Conservation (phyloP, 2,113 vertebrate species). For the Lethenteron camtschaticum region DNA sequence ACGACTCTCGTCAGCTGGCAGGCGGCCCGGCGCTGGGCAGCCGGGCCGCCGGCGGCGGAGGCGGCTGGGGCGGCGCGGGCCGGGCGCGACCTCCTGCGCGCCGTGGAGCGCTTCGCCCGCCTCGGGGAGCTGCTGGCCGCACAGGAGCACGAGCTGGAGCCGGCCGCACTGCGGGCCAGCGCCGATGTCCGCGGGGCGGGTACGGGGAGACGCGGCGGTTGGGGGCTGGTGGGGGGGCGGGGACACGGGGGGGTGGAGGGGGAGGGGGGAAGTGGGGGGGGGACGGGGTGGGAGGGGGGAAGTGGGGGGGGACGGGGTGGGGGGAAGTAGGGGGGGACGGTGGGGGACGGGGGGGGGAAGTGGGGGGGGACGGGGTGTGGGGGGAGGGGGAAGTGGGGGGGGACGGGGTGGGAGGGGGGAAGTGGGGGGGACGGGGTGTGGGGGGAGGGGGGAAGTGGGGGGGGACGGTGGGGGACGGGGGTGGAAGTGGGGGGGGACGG, state of each 20-base stretch:
- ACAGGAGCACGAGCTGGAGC: background rate
- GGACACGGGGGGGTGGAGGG: background rate
- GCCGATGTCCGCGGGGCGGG: background rate
- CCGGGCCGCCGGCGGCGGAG: too few relatives aligned
- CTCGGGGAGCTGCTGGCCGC: too few relatives aligned
- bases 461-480: background rate
- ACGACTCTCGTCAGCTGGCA: too few relatives aligned
- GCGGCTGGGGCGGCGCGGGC: too few relatives aligned
- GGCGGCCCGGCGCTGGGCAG: too few relatives aligned
- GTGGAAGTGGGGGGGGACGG: background rate
- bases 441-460: background rate
- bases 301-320: background rate
- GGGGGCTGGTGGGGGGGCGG: background rate
- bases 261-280: background rate
- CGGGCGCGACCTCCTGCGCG: too few relatives aligned
- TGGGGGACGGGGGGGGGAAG: background rate
- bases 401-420: background rate
- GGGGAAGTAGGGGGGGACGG: background rate
- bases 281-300: background rate
- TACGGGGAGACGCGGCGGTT: background rate
- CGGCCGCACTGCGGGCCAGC: background rate
- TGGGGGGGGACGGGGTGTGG: background rate
- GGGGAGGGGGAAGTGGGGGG: background rate
- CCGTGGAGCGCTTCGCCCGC: too few relatives aligned
- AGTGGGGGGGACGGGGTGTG: background rate